Base-by-base conservation (phyloP, 2,113 vertebrate species). In the Peucedramus taeniatus region DNA sequence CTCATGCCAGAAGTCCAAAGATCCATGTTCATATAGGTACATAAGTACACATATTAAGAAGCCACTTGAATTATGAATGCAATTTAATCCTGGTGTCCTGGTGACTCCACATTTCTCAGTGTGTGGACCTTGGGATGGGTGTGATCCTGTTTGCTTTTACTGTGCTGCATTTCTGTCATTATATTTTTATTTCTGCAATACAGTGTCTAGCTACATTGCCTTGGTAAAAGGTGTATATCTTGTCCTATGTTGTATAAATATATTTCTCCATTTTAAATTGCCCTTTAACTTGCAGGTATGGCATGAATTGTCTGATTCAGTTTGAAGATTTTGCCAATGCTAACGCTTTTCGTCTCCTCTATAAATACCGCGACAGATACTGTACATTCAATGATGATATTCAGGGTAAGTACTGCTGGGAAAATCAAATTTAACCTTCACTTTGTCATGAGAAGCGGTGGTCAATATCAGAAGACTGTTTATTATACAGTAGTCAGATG, bases 341-440 rank as follows among this genome's bases (percentile, higher is more conserved):
- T 96, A 99, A 99, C 0, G 99, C 99, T 26, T 99, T 99, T 87
- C 99, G 99, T 56, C 98, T 99, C 76, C 99, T 99, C 95, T 98
- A 98, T 97, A 99, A 99, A 92, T 99, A 99, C 97, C 99, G 99
- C 75, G 98, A 98, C 96, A 98, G 97, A 79, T 99, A 99, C 93
- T 99, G 99, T 74, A 99, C 98, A 40, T 99, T 99, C 97, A 99
- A 99, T 21, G 99, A 99, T 69, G 99, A 99, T 94, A 99, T 99
- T 96, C 99, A 99, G 98, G 99, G 99, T 99, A 93, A 95, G 96
- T 64, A 30, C 33, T 75, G 40, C 7, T 18, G 61, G 40, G 13
- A 82, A 76, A 93, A 60, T 50, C 33, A 78, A 27, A 54, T 70
- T 63, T 56, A 49, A 57, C 56, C 65, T 83, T 88, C 60, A 68